Percentiles rank a stretch among this genome's conserved stretches.
These are phyloP conservation scores for Lacerta agilis DNA, from an alignment of 2,797 vertebrate species.

Conservation along the genomic window DNA sequence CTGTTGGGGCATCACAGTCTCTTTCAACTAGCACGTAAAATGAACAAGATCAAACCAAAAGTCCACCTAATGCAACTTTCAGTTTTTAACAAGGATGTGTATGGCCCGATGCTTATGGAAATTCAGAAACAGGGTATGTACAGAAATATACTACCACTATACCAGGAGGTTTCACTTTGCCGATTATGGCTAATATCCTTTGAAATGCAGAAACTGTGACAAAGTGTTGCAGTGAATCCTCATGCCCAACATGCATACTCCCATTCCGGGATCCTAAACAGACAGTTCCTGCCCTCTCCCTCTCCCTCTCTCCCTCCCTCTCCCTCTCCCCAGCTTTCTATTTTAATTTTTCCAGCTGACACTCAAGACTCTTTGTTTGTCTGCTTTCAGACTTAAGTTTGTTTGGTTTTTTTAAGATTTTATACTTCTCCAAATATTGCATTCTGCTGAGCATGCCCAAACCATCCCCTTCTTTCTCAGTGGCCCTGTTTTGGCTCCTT, in stretches of 20 bases:
- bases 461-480: too few species aligned
- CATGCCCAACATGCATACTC: too few species aligned
- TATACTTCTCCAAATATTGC: too few species aligned
- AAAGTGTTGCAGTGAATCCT: background rate
- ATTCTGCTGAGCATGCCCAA: too few species aligned
- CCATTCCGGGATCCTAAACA: background rate
- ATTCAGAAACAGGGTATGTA: background rate
- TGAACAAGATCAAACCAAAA: background rate
- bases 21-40: background rate
- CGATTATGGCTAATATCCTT: background rate
- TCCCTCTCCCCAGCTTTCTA: background rate
- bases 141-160: background rate
- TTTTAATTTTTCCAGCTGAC: too few species aligned
- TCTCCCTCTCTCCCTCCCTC: background rate
- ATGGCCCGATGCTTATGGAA: background rate
- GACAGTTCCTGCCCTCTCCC: background rate
- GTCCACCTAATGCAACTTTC: background rate
- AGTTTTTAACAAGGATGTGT: background rate
- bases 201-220: background rate
- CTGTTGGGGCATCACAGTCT: background rate
- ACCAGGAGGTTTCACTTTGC: background rate
- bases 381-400: too few species aligned
- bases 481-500: too few species aligned
- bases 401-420: too few species aligned
- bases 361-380: too few species aligned